phyloP scores from a whole-genome alignment of 2,113 vertebrate genomes.

The Apteryx owenii region DNA sequence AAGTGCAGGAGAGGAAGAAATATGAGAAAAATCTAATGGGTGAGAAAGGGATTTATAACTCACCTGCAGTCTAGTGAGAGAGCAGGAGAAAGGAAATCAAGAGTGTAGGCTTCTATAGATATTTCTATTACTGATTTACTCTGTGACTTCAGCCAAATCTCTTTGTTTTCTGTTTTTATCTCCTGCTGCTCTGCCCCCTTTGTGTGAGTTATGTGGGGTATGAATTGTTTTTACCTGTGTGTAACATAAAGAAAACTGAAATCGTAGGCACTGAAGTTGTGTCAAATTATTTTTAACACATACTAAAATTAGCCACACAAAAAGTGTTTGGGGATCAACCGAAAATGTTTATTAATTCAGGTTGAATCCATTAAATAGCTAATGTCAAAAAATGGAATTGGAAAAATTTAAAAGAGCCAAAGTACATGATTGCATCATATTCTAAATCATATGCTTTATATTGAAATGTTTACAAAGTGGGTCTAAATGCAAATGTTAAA shows the following conservation, averaged over 20 bases:
- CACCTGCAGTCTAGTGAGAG: neutral
- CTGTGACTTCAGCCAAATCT: neutral
- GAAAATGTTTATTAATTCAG: conserved; percentile 59
- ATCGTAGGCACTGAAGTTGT: neutral
- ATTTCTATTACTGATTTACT: neutral
- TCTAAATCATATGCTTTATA: neutral
- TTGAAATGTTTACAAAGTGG: conserved; percentile 1
- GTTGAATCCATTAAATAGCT: conserved; percentile 1
- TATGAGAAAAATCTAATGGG: conserved; percentile 14
- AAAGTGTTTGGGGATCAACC: conserved; percentile 47
- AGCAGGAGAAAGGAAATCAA: neutral
- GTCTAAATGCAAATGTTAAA: neutral
- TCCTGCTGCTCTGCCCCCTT: neutral
- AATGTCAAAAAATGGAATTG: conserved; percentile 25
- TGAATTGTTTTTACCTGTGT: neutral
- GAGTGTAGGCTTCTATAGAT: neutral
- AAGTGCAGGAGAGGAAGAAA: neutral
- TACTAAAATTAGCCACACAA: conserved; percentile 43
- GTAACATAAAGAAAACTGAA: neutral
- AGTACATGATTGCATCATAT: neutral
- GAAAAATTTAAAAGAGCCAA: neutral
- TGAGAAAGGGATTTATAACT: conserved; percentile 53
- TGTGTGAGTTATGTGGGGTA: conserved; percentile 1
- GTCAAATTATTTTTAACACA: conserved; percentile 29
- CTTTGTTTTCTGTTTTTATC: conserved; percentile 10